A percentile compares a stretch with the other conserved stretches of the same genome.
These are phyloP conservation scores for Pocillopora meandrina DNA, from an alignment of 92 coral and sea anemone genomes.

Conservation along the genomic window DNA sequence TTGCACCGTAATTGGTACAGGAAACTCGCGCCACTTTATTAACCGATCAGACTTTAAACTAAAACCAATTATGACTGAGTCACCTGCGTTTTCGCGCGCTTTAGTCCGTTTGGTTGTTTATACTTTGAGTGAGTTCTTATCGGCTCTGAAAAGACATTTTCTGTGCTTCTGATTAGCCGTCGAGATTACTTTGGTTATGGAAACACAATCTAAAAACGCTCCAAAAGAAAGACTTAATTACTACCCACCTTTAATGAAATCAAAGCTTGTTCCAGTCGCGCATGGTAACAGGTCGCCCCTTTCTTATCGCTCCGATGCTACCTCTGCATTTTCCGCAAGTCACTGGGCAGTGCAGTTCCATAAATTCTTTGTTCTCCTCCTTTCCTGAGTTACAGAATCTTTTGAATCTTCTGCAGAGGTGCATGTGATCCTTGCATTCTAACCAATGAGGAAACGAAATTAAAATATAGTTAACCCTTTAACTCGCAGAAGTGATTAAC, in stretches of 20 bases:
- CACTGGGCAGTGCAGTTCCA: constrained; percentile 31
- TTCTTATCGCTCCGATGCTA: background rate
- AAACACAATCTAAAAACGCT: too few relatives aligned
- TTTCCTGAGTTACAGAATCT: background rate
- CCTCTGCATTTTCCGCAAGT: constrained; percentile 12
- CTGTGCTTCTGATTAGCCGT: too few relatives aligned
- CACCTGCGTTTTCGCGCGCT: too few relatives aligned
- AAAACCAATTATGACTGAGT: too few relatives aligned
- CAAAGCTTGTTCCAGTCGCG: constrained; percentile 19
- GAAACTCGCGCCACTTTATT: too few relatives aligned
- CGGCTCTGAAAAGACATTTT: too few relatives aligned
- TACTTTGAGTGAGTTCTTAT: too few relatives aligned
- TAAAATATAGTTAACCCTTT: background rate
- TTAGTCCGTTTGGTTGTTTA: too few relatives aligned
- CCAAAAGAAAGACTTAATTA: background rate
- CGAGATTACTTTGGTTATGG: too few relatives aligned
- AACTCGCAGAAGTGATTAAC: too few relatives aligned
- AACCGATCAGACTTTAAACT: too few relatives aligned
- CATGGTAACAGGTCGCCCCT: background rate
- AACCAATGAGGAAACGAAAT: background rate
- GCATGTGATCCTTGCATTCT: constrained; percentile 38
- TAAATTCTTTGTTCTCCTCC: constrained; percentile 17
- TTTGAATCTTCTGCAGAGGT: constrained; percentile 11
- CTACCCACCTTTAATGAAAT: background rate
- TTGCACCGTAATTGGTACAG: too few relatives aligned